Percentiles rank a stretch among this genome's conserved stretches.
Conservation (phyloP, 2,888 invertebrate species). For the Leptopilina myrica region DNA sequence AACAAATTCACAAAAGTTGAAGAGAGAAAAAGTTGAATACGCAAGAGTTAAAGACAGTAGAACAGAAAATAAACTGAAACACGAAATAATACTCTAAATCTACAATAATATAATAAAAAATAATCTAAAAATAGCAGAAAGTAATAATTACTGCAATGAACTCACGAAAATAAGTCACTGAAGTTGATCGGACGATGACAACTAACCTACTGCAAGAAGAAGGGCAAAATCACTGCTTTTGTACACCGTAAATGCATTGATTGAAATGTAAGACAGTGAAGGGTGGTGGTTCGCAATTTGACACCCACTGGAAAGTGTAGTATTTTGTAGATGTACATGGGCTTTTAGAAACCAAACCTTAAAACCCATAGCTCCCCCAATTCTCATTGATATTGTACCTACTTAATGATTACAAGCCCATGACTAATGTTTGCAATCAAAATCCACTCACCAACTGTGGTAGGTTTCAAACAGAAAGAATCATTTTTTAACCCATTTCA, state of each 20-base stretch:
- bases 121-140: too few species aligned
- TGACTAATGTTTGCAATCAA: not conserved
- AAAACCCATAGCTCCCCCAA: conserved; percentile 50
- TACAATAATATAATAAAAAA: too few species aligned
- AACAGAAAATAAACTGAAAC: too few species aligned
- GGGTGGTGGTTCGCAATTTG: conserved; percentile 75
- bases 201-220: conserved; percentile 57
- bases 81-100: too few species aligned
- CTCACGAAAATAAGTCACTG: not conserved
- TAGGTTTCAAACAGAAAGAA: too few species aligned
- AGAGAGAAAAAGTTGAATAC: too few species aligned
- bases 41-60: too few species aligned
- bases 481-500: too few species aligned
- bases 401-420: conserved; percentile 10
- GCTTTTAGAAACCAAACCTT: conserved; percentile 47
- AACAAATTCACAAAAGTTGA: too few species aligned
- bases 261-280: conserved; percentile 74
- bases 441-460: not conserved
- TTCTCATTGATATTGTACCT: conserved; percentile 11
- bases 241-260: conserved; percentile 70
- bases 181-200: conserved; percentile 41
- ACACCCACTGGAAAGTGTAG: conserved; percentile 62
- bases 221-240: conserved; percentile 58
- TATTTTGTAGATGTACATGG: conserved; percentile 52
- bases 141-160: not conserved